Percentiles rank a stretch among this genome's conserved stretches.
Evolutionary conservation across 2,888 invertebrate genomes (phyloP).

Genomic region (Phrixothrix hirtus): DNA sequence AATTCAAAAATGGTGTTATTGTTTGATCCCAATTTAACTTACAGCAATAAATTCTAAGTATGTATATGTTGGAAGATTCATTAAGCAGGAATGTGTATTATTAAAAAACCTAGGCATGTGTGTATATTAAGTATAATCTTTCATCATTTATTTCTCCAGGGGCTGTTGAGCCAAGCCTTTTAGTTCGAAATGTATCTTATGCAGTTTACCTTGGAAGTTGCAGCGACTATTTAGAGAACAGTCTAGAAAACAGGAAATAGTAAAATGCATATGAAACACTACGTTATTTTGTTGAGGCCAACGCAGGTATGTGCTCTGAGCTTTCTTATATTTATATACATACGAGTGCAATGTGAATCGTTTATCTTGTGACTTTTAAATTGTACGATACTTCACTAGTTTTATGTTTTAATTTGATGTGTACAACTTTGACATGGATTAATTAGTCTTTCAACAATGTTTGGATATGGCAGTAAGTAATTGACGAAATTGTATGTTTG

Average conservation of each 20-base stretch:
- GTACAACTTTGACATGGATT: slow-evolving; percentile 17
- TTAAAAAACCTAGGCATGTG: slow-evolving; percentile 1
- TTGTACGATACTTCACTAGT: slow-evolving; percentile 21
- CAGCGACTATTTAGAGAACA: slow-evolving; percentile 39
- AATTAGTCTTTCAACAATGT: too few relatives aligned
- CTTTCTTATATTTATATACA: slow-evolving; percentile 37
- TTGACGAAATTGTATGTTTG: too few relatives aligned
- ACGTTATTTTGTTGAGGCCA: slow-evolving; percentile 40
- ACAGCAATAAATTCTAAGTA: neutral
- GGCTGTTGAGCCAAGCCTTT: slow-evolving; percentile 22
- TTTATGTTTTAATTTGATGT: too few relatives aligned
- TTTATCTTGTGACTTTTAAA: slow-evolving; percentile 31
- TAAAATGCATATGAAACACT: slow-evolving; percentile 37
- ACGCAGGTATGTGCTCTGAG: too few relatives aligned
- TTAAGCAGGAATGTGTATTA: slow-evolving; percentile 16
- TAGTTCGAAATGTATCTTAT: slow-evolving; percentile 7
- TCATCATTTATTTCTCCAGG: slow-evolving; percentile 22
- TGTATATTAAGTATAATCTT: slow-evolving; percentile 20
- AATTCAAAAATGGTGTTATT: too few relatives aligned
- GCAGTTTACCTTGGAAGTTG: slow-evolving; percentile 30
- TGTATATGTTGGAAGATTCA: slow-evolving; percentile 17
- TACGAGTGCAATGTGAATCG: slow-evolving; percentile 33
- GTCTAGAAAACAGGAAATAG: slow-evolving; percentile 39
- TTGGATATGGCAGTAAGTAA: too few relatives aligned
- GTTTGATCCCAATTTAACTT: too few relatives aligned